Conservation (phyloP, 2,888 invertebrate species). For the Eupithecia vulgata region DNA sequence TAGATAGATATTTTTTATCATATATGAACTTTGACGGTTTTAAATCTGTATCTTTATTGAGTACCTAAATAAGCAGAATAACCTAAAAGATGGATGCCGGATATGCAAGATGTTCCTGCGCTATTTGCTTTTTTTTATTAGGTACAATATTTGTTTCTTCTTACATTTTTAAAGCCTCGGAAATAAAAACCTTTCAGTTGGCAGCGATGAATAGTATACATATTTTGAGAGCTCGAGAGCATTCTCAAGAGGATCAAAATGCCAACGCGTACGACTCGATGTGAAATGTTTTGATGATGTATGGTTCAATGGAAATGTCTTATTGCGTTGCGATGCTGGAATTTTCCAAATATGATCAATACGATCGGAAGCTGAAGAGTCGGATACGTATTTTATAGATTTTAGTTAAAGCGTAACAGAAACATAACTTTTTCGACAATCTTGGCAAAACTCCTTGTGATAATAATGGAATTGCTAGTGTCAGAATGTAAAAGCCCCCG, state of each 20-base stretch:
- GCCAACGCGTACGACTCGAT: slow-evolving; percentile 74
- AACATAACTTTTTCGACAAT: no score
- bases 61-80: background rate
- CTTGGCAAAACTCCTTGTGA: no score
- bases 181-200: slow-evolving; percentile 36
- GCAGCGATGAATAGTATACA: slow-evolving; percentile 77
- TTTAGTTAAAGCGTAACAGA: no score
- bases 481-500: no score
- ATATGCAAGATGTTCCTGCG: no score
- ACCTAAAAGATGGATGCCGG: background rate
- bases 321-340: background rate
- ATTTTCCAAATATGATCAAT: background rate
- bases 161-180: background rate
- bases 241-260: slow-evolving; percentile 71
- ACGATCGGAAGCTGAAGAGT: no score
- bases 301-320: slow-evolving; percentile 36
- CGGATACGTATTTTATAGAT: no score
- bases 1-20: no score
- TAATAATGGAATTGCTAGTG: no score
- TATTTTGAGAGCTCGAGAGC: slow-evolving; percentile 78
- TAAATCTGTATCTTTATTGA: no score
- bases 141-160: background rate
- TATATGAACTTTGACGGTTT: no score
- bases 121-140: no score
- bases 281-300: slow-evolving; percentile 66